Evolutionary conservation across 2,113 vertebrate species (phyloP), one percentile per base, ranked within the genome.

Genomic region (Charina bottae): DNA sequence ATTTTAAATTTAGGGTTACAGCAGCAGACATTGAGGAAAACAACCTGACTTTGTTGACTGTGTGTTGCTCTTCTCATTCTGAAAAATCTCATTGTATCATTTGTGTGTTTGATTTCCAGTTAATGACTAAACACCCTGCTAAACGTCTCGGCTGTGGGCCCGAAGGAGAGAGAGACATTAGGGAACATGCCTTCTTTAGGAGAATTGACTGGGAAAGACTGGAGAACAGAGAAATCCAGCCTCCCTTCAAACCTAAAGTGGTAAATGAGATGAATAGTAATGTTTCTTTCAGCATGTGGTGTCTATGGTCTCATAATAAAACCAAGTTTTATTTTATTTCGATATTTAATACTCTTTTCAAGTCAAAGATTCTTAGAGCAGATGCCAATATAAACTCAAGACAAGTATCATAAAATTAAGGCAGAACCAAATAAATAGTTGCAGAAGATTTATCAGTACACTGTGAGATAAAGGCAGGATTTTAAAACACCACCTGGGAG

Each of bases 241-340:
- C 99, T 0, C 99, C 99, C 0, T 99, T 99, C 96, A 99, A 99
- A 95, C 99, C 99, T 54, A 99, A 99, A 99, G 98, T 99, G 98
- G 99, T 99, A 97, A 98, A 99, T 98, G n/a, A 83, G 4, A 0
- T 12, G 9, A 12, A 91, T 56, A 72, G 46, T 46, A 13, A 42
- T 78, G 72, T 78, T 78, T 78, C 72, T 78, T 78, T 78, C 72
- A 78, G 33, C 33, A 78, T 78, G 37, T 42, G 72, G 33, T 78
- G 17, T 86, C 7, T 55, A 33, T 55, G 85, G 85, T 55, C 53
- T 9, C 23, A n/a, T 28, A 55, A 86, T 54, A 56, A 19, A 86
- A 10, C 7, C 53, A 55, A 33, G 17, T 55, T 55, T 55, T 86
- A 56, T 55, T 33, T 86, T 55, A 55, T 55, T 55, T 86, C n/a